These are phyloP conservation scores for Eristalinus sepulchralis DNA, from an alignment of 2,888 invertebrate species.

Conservation along the genomic window DNA sequence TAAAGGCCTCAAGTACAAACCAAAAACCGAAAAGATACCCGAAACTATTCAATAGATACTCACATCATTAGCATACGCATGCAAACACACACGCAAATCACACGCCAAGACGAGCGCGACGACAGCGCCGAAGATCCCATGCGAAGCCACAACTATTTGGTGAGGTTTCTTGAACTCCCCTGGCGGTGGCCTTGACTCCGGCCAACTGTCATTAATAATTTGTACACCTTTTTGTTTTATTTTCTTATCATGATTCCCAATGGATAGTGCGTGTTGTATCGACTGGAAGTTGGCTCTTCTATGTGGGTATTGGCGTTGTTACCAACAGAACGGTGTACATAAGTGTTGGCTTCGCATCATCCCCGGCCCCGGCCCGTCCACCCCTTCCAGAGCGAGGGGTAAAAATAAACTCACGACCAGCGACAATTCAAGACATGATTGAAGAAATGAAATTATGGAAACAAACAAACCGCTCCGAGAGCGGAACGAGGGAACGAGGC, in stretches of 20 bases:
- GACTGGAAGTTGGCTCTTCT: background rate
- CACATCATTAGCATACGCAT: constrained; percentile 27
- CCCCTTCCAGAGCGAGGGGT: background rate
- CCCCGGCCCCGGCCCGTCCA: background rate
- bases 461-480: constrained; percentile 17
- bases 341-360: background rate
- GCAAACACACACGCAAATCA: background rate
- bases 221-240: constrained; percentile 31
- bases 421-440: background rate
- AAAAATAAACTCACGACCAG: constrained; percentile 11
- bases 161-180: constrained; percentile 38
- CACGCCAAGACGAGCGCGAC: background rate
- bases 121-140: constrained; percentile 12
- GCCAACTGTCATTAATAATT: constrained; percentile 35
- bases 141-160: constrained; percentile 23
- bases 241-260: constrained; percentile 29
- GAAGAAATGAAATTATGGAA: constrained; percentile 26
- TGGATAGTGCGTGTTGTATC: background rate
- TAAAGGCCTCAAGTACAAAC: background rate
- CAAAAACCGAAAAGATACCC: background rate
- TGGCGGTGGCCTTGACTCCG: constrained; percentile 33
- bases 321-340: constrained; percentile 15
- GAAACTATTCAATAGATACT: constrained; percentile 33
- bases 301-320: constrained; percentile 5
- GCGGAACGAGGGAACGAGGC: background rate